Evolutionary conservation across 2,797 vertebrate genomes (phyloP).

Genomic region (Eulemur mongoz): DNA sequence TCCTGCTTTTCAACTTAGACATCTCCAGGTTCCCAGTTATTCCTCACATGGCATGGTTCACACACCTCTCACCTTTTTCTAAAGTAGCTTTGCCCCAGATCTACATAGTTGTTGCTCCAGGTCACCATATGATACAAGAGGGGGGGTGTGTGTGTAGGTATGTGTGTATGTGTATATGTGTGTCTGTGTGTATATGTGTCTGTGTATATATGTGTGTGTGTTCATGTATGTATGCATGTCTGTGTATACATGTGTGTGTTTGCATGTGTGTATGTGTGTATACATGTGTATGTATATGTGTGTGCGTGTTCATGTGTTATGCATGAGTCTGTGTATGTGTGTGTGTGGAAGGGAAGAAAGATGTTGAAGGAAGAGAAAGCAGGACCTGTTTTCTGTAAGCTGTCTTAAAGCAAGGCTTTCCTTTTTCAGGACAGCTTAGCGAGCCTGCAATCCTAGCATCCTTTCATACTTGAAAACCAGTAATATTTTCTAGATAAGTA

Average conservation of each 20-base stretch:
- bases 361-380: not conserved
- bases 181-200: not conserved
- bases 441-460: not conserved
- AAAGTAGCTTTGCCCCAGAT: not conserved
- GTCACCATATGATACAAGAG: not conserved
- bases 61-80: not conserved
- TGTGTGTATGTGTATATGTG: not conserved
- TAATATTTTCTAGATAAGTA: not conserved
- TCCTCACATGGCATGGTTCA: not conserved
- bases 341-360: not conserved
- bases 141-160: not conserved
- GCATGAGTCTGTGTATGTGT: not conserved
- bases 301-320: not conserved
- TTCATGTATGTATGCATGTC: not conserved
- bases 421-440: not conserved
- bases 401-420: not conserved
- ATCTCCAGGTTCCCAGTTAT: not conserved
- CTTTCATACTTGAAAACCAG: not conserved
- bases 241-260: not conserved
- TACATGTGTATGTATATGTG: rapidly evolving
- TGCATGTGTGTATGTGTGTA: not conserved
- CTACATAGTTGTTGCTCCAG: not conserved
- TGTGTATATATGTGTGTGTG: not conserved
- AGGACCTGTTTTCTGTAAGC: not conserved
- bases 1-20: not conserved